Conservation (phyloP, 2,113 vertebrate genomes). For the Hippocampus abdominalis region DNA sequence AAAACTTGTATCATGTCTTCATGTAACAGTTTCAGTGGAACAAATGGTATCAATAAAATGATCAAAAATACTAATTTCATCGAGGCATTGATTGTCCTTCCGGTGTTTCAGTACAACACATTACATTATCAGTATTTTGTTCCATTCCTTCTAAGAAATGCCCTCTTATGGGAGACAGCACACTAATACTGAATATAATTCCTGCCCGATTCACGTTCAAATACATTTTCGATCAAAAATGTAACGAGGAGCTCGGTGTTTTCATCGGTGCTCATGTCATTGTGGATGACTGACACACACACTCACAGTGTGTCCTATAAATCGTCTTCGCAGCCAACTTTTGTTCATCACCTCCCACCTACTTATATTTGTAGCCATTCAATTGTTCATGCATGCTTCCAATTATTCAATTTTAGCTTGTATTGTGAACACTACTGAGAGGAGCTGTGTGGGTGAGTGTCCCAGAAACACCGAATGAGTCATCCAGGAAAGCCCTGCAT, state of each 20-base stretch:
- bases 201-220: background rate
- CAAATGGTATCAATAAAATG: too few relatives aligned
- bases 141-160: background rate
- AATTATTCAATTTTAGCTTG: background rate
- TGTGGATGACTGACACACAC: background rate
- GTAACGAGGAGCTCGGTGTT: background rate
- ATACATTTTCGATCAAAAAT: background rate
- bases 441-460: constrained; percentile 28
- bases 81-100: background rate
- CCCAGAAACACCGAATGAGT: constrained; percentile 44
- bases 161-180: background rate
- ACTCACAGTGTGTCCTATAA: background rate
- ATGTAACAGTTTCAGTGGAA: too few relatives aligned
- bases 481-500: constrained; percentile 45
- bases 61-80: background rate
- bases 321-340: background rate
- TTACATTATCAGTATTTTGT: background rate
- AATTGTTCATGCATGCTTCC: background rate
- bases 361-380: background rate
- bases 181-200: background rate
- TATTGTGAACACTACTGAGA: background rate
- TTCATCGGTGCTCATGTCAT: background rate
- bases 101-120: background rate
- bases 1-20: too few relatives aligned
- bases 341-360: background rate